Conservation (phyloP, 2,888 invertebrate species). For the Serripes groenlandicus region DNA sequence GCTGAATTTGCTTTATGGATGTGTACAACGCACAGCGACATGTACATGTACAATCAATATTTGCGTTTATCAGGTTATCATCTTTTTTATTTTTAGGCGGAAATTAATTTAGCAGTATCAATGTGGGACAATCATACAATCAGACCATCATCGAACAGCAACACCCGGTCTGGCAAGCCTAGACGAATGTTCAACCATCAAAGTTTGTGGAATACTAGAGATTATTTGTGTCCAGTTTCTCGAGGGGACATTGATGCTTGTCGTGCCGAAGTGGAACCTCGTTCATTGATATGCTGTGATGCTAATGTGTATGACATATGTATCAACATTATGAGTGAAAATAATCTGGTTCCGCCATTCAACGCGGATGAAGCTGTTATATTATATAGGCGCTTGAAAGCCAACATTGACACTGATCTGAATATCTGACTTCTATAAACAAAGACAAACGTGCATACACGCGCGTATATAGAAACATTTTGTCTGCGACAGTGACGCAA, state of each 20-base stretch:
- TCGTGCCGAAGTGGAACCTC: not conserved
- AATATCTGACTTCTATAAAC: too few species aligned
- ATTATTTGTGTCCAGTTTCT: slow-evolving; percentile 32
- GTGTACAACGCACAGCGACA: too few species aligned
- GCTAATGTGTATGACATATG: slow-evolving; percentile 28
- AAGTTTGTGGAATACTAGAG: slow-evolving; percentile 29
- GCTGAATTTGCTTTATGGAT: too few species aligned
- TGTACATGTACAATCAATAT: too few species aligned
- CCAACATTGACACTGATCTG: too few species aligned
- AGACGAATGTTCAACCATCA: slow-evolving; percentile 21
- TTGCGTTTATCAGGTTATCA: not conserved
- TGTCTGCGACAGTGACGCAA: too few species aligned
- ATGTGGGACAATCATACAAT: slow-evolving; percentile 30
- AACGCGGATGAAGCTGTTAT: slow-evolving; percentile 13
- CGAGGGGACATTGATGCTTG: slow-evolving; percentile 11
- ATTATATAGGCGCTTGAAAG: slow-evolving; percentile 31
- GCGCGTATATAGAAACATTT: too few species aligned
- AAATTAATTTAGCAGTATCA: slow-evolving; percentile 12
- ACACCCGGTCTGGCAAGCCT: slow-evolving; percentile 14
- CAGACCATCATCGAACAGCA: slow-evolving; percentile 8
- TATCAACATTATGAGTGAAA: slow-evolving; percentile 29
- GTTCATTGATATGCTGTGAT: slow-evolving; percentile 22
- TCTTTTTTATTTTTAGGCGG: slow-evolving; percentile 5
- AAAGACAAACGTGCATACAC: too few species aligned
- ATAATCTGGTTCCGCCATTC: slow-evolving; percentile 16